These are phyloP conservation scores for Pangasius sanitwongsei DNA, from an alignment of 2,797 vertebrate genomes.

Conservation along the genomic window DNA sequence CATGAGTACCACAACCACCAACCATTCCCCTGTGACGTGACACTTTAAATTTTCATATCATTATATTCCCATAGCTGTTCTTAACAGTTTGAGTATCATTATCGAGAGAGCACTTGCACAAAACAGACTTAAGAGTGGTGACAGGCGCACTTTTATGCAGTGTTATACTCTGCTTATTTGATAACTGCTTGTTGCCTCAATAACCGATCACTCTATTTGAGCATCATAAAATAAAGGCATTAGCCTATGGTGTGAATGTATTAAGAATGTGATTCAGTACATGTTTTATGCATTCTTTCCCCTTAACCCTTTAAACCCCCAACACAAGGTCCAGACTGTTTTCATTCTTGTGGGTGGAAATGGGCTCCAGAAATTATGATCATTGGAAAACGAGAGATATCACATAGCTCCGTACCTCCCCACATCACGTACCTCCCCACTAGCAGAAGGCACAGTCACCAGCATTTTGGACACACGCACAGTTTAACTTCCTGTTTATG, in stretches of 20 bases:
- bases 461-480: background rate
- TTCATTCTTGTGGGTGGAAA: background rate
- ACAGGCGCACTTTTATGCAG: background rate
- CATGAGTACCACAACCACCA: background rate
- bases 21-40: background rate
- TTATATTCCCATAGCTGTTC: background rate
- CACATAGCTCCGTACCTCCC: background rate
- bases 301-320: background rate
- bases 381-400: background rate
- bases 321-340: background rate
- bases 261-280: background rate
- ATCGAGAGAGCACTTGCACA: slow-evolving; percentile 17
- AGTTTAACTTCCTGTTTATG: background rate
- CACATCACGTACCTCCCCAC: background rate
- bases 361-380: background rate
- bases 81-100: background rate
- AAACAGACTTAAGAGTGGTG: background rate
- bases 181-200: slow-evolving; percentile 8
- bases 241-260: no score
- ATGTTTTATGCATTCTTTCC: background rate
- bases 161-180: background rate
- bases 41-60: slow-evolving; percentile 2
- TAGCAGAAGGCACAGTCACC: background rate
- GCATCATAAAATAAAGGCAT: background rate
- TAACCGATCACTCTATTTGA: background rate